phyloP scores from a whole-genome alignment of 2,797 vertebrate species.

The Poecilia wingei region DNA sequence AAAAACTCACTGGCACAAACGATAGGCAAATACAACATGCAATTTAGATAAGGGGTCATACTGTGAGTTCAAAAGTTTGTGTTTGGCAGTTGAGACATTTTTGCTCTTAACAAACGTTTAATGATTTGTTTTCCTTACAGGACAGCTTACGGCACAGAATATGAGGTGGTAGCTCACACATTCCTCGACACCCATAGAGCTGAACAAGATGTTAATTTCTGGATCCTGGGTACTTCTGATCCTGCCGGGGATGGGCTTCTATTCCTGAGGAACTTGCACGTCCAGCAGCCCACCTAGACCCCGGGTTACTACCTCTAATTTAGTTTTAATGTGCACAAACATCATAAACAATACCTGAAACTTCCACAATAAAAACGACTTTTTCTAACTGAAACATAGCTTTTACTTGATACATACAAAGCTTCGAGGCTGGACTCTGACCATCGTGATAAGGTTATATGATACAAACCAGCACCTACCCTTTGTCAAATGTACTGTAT shows the following conservation, averaged over 20 bases:
- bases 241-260: conserved; percentile 61
- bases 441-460: background rate
- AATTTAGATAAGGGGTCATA: background rate
- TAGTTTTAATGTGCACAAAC: conserved; percentile 1
- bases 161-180: conserved; percentile 88
- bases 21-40: background rate
- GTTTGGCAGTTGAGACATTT: background rate
- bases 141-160: conserved; percentile 87
- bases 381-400: background rate
- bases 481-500: background rate
- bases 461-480: background rate
- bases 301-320: background rate
- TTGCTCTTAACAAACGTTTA: conserved; percentile 8
- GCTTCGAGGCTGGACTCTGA: background rate
- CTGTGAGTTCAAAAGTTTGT: background rate
- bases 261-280: conserved; percentile 59
- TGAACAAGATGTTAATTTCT: conserved; percentile 89
- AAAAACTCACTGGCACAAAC: background rate
- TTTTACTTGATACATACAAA: background rate
- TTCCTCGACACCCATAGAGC: conserved; percentile 86
- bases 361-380: conserved; percentile 20
- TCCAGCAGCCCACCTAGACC: conserved; percentile 16
- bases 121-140: conserved; percentile 71
- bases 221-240: conserved; percentile 85
- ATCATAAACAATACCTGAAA: background rate